These are phyloP conservation scores for Tokudaia tokunoshimensis DNA, from an alignment of 2,797 vertebrate genomes.

Conservation along the genomic window DNA sequence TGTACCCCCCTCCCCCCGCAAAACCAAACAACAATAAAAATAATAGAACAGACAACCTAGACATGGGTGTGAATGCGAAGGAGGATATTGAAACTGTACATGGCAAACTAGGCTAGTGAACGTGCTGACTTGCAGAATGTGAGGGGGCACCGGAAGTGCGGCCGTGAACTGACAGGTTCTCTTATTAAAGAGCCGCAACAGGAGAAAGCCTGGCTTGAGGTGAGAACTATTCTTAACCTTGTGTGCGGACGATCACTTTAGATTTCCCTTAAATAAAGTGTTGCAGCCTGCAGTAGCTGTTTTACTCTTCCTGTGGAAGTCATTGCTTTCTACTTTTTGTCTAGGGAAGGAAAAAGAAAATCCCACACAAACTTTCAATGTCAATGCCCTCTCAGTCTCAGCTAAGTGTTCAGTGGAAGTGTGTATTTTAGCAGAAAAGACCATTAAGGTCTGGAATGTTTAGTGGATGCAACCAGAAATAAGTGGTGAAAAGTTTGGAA, in stretches of 20 bases:
- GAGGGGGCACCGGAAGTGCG: conserved; percentile 44
- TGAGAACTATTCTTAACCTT: conserved; percentile 30
- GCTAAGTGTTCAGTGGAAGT: background rate
- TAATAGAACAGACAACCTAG: background rate
- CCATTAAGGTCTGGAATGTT: background rate
- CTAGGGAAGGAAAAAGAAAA: conserved; percentile 12
- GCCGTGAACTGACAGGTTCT: background rate
- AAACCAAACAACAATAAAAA: background rate
- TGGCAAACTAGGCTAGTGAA: background rate
- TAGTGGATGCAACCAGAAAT: conserved; percentile 23
- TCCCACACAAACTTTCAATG: background rate
- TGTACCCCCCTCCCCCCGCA: background rate
- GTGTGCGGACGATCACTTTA: conserved; percentile 11
- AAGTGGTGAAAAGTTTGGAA: conserved; percentile 18
- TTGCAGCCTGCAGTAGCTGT: background rate
- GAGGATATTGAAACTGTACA: conserved; percentile 36
- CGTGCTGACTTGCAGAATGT: conserved; percentile 45
- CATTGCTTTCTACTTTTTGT: conserved; percentile 29
- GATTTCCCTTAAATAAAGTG: conserved; percentile 58
- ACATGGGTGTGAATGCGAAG: conserved; percentile 5
- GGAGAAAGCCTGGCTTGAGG: conserved; percentile 28
- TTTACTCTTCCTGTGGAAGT: conserved; percentile 59
- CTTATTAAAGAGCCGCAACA: background rate
- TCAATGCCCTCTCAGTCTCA: background rate
- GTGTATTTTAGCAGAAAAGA: background rate